Base-by-base conservation (phyloP, 2,888 invertebrate species). In the Ophraella communa region DNA sequence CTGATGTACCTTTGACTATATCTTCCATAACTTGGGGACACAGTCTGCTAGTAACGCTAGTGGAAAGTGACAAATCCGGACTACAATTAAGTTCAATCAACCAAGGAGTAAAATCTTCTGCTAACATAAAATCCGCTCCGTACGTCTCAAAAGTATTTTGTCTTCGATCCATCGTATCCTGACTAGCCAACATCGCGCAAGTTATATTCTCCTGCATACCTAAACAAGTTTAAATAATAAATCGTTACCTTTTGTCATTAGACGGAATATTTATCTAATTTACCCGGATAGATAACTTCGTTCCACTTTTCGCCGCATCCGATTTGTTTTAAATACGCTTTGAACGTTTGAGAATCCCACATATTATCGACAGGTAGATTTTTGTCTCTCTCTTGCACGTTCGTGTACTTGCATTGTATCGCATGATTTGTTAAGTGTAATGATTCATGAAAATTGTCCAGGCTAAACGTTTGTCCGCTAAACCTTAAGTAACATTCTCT, bases 81-180 rank as follows among this genome's bases (percentile, higher is more conserved):
- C 95, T 94, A 7, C 94, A 94, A 81, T 97, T 97, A 71, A 97
- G 95, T 83, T 97, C 97, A 71, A 97, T 92, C 1, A 97, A 85
- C 95, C 96, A 96, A 0, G 96, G 95, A 27, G 89, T 89, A 74
- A 91, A 92, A 75, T 93, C 91, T 62, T 95, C 92, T 49, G 93
- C 91, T 63, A 97, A 83, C 92, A 97, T 95, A 78, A 97, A 97
- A 82, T 97, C 97, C 0, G 96, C 96, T 14, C 97, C 97, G 75
- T 95, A 97, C 20, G 97, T 82, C 82, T 96, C 96, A 83, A 95
- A 97, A 57, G 95, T 94, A 73, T 94, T 94, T 75, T 88, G 86
- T 55, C 90, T 83, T 42, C 92, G 86, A 76, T 93, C 92, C 91
- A 94, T 92, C 8, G 89, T 87, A 55, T 93, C 91, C 78, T 96